A percentile compares a stretch with the other conserved stretches of the same genome.
Evolutionary conservation across 2,113 vertebrate species (phyloP).

Genomic region (Lanius collurio): DNA sequence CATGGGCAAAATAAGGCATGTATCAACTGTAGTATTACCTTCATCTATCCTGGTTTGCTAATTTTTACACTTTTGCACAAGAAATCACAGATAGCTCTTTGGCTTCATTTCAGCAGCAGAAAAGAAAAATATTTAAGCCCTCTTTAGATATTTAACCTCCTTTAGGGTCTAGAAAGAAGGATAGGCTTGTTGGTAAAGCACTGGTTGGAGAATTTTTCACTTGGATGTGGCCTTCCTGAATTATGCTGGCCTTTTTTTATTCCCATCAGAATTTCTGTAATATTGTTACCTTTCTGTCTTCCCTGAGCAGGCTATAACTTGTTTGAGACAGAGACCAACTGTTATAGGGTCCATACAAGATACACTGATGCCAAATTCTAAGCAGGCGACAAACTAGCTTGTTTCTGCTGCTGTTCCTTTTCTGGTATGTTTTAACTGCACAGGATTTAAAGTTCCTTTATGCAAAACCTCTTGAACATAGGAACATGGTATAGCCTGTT

Average conservation of each 20-base stretch:
- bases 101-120: background rate
- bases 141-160: background rate
- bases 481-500: background rate
- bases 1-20: background rate
- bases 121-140: background rate
- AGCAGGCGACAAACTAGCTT: background rate
- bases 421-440: background rate
- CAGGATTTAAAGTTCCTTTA: background rate
- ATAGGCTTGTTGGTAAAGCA: background rate
- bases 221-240: background rate
- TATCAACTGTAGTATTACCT: background rate
- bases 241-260: background rate
- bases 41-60: background rate
- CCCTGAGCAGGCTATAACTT: background rate
- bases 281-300: background rate
- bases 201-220: background rate
- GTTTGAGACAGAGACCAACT: background rate
- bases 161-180: background rate
- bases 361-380: background rate
- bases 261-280: background rate
- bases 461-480: background rate
- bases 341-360: background rate
- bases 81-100: background rate
- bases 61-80: background rate
- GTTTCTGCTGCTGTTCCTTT: background rate